Evolutionary conservation across 2,888 invertebrate species (phyloP), one percentile per base, ranked within the genome.

Genomic region (Belgica antarctica): DNA sequence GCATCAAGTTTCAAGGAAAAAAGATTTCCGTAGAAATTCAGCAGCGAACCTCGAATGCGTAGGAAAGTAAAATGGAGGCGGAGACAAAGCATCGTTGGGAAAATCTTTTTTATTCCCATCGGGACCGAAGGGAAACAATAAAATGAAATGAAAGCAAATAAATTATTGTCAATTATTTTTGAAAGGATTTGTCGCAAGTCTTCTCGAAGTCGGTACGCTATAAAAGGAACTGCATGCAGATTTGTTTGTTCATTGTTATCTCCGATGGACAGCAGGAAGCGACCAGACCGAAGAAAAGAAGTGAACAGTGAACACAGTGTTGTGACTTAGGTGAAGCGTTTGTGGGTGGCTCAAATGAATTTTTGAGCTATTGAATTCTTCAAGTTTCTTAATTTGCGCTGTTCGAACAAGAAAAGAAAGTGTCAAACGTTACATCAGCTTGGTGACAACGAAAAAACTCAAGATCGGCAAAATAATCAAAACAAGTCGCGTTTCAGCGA

Each of bases 81-180:
- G 52, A 52, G 52, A 52, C 7, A 52, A 5, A 52, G 19, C 17
- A 52, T 19, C 27, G 27, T 59, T 24, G 59, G 27, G 59, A 59
- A 15, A 59, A 59, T n/a, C 25, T 27, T 59, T 59, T 27, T 27
- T 24, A 19, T 41, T 41, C 34, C 63, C 41, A 15, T 65, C 17
- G 63, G 63, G 65, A 34, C 17, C 12, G 12, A 31, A 52, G 41
- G 10, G 19, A 52, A 25, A 22, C 63, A 63, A 36, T 15, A 62
- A n/a, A n/a, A n/a, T n/a, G n/a, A n/a, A 27, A 12, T 15, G 15
- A 31, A 65, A 15, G 27, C 34, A 47, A 47, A 46, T 25, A 65
- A 68, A 68, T 68, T 68, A 15, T 46, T 46, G 68, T 57, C 68
- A 52, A 68, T 68, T 68, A 68, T 68, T 68, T 68, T 68, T 57